phyloP scores from a whole-genome alignment of 2,113 vertebrate species.

The Onychorhynchus coronatus region DNA sequence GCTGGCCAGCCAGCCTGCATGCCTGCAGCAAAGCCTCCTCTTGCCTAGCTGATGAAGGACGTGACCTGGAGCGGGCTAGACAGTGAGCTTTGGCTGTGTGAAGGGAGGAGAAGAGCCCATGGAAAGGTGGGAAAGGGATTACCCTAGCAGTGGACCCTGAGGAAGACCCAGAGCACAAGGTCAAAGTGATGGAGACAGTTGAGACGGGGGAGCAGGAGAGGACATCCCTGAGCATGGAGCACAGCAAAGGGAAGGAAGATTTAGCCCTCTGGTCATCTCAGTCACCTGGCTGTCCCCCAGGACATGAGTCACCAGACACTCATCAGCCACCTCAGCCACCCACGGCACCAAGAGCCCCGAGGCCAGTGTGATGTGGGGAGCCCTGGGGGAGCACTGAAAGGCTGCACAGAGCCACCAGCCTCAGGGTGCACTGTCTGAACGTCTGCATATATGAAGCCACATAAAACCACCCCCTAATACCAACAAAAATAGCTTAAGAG shows the following conservation, averaged over 20 bases:
- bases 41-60: not conserved
- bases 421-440: not conserved
- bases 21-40: not conserved
- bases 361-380: fast-evolving
- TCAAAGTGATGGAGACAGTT: not conserved
- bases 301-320: constrained; percentile 34
- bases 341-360: not conserved
- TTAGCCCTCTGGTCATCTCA: not conserved
- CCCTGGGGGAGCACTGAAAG: not conserved
- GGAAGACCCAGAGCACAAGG: not conserved
- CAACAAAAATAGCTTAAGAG: not conserved
- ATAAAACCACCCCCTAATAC: not conserved
- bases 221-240: fast-evolving
- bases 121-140: not conserved
- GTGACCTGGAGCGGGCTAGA: fast-evolving
- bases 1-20: not conserved
- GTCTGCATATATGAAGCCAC: not conserved
- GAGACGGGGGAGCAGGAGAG: not conserved
- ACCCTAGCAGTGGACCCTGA: fast-evolving
- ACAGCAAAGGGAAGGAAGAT: not conserved
- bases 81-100: not conserved
- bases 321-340: not conserved
- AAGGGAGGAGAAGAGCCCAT: not conserved
- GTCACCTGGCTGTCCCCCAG: not conserved
- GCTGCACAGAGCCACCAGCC: not conserved